These are phyloP conservation scores for Nomia melanderi DNA, from an alignment of 1,140 invertebrate genomes.

Conservation along the genomic window DNA sequence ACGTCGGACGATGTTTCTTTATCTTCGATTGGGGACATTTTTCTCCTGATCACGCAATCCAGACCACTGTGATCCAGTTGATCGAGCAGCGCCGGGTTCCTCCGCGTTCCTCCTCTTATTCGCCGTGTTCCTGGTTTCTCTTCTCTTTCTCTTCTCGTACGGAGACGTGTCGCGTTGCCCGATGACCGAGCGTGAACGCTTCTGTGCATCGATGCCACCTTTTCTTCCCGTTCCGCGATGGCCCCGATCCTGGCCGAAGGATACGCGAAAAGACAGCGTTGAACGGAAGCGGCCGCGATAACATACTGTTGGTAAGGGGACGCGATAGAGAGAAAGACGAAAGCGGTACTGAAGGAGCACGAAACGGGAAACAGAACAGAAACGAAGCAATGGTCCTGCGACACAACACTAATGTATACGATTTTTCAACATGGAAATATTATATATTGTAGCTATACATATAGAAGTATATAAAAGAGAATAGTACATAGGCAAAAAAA, in stretches of 20 bases:
- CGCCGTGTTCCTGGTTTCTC: not conserved
- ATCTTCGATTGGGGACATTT: too few species aligned
- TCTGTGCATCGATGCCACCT: conserved; percentile 51
- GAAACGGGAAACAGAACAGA: conserved; percentile 61
- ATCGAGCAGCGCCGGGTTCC: too few species aligned
- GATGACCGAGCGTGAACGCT: conserved; percentile 48
- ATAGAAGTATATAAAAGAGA: conserved; percentile 76
- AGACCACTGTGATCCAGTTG: too few species aligned
- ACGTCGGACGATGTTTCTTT: too few species aligned
- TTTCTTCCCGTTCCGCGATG: conserved; percentile 47
- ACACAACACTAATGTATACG: conserved; percentile 81
- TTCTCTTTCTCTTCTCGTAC: not conserved
- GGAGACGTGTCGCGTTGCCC: not conserved
- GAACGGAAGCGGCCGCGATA: too few species aligned
- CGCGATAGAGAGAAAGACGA: conserved; percentile 14
- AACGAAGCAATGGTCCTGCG: conserved; percentile 78
- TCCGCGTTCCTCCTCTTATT: too few species aligned
- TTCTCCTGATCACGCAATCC: too few species aligned
- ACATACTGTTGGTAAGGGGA: too few species aligned
- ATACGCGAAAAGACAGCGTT: not conserved
- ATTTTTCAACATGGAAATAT: conserved; percentile 81
- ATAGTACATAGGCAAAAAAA: conserved; percentile 75
- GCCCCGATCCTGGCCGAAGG: conserved; percentile 17
- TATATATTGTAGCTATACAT: conserved; percentile 81
- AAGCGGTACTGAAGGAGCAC: too few species aligned